Conservation (phyloP, 2,113 vertebrate species). For the Limanda limanda region DNA sequence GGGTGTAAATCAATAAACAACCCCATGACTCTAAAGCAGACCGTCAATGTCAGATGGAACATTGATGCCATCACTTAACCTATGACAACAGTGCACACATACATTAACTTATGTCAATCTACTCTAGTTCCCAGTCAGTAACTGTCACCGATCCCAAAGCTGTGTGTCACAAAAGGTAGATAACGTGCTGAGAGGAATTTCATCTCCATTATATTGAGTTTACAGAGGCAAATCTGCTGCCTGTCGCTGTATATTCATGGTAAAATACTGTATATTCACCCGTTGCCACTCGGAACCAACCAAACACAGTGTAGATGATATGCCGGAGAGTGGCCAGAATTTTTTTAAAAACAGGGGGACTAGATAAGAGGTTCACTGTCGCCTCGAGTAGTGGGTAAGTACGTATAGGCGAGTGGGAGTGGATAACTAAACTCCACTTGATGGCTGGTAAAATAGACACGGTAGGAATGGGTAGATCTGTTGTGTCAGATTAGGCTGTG, state of each 20-base stretch:
- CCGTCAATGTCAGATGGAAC: not conserved
- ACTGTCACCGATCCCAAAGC: not conserved
- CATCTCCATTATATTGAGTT: not conserved
- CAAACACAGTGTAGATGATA: not conserved
- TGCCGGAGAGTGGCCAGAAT: not conserved
- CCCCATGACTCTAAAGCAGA: not conserved
- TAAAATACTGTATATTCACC: not conserved
- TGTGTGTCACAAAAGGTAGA: not conserved
- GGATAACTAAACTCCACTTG: constrained; percentile 25
- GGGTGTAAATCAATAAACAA: too few species aligned
- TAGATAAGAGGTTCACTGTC: constrained; percentile 20
- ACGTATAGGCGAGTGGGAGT: constrained; percentile 13
- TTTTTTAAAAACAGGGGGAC: too few species aligned
- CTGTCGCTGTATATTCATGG: not conserved
- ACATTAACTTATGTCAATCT: too few species aligned
- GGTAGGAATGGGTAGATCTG: constrained; percentile 48
- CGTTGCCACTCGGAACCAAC: not conserved
- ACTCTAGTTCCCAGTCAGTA: too few species aligned
- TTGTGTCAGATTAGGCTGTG: constrained; percentile 74
- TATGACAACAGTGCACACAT: too few species aligned
- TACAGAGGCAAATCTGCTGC: not conserved
- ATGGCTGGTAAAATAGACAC: constrained; percentile 31
- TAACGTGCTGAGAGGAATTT: not conserved
- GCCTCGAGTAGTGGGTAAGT: not conserved
- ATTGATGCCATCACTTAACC: not conserved